Evolutionary conservation across 2,888 invertebrate species (phyloP), one percentile per base, ranked within the genome.

Genomic region (Augochlorella aurata): DNA sequence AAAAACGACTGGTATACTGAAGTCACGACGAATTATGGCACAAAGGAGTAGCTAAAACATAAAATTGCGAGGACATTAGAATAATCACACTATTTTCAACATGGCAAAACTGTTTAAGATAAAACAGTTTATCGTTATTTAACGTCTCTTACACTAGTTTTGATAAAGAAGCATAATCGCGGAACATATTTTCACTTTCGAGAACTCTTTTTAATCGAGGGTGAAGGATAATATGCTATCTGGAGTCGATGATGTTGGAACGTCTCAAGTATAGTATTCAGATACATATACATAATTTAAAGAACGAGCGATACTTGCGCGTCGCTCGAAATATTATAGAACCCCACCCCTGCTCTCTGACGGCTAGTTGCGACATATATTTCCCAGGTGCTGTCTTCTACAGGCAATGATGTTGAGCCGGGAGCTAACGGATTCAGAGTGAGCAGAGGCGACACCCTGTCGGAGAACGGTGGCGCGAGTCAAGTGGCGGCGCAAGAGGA

Each of bases 331-430:
- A 89, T 92, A 92, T 90, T 86, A 91, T 92, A 93, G 93, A 90
- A 92, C 89, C 93, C 93, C 93, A 92, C 91, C 93, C 93, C 92
- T 92, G 92, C 93, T 93, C 93, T 93, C 93, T 93, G 93, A 93
- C 93, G 92, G 93, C 93, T 93, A 93, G 93, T 92, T 93, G 92
- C 93, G 93, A 93, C 93, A 93, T 93, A 93, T 93, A 93, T 93
- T 93, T 93, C 93, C 93, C 94, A 94, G 94, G 94, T 94, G 94
- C 94, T 94, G 93, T 94, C 94, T 93, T 94, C 94, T 93, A 94
- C 94, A 94, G 94, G 94, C 94, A 93, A 93, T 93, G 93, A 93
- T 93, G 93, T 93, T 93, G 93, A 93, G 93, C 89, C 93, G 93
- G 93, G 93, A 93, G 92, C 93, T 93, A 93, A 93, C 93, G 93